Base-by-base conservation (phyloP, 2,797 vertebrate genomes). In the Myiothlypis coronata region DNA sequence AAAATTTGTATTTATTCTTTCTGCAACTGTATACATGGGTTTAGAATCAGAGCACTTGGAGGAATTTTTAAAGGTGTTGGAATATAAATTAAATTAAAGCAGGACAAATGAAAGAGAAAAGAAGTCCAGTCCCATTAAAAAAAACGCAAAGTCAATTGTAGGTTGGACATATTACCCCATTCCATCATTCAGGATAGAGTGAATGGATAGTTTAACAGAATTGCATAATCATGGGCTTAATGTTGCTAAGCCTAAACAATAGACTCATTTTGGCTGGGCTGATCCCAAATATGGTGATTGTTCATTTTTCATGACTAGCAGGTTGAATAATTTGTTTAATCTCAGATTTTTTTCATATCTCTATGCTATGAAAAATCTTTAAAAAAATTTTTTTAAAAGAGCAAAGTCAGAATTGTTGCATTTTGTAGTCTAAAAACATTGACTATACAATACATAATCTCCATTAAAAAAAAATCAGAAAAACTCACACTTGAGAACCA, bases 101-200 rank as follows among this genome's bases (percentile, higher is more conserved):
- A 52, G 21, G 34, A 15, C 4, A 47, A 68, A 72, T 41, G 41
- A 84, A 59, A 30, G 3, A 52, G 44, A 35, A 72, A 24, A 60
- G 1, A 52, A 50, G 4, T 13, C 6, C 24, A 41, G 4, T 21
- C 20, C 9, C 21, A 55, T 30, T n/a, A 30, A 53, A 39, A 26
- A 28, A 46, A 2, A 2, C 1, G 0, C 11, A 56, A 71, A 18
- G n/a, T 60, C 2, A 3, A 6, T 39, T 68, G 9, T 60, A 60
- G 14, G 6, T 52, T 35, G 19, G 10, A 52, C 11, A 30, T 87
- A 24, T 32, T 76, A 26, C 5, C 8, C 11, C 6, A 16, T 69
- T 68, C 30, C 35, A 21, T 52, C 26, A 59, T 60, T 90, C 49
- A 52, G 10, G 4, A 2, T 87, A 46, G 14, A 75, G 27, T 16